These are phyloP conservation scores for Nematolebias whitei DNA, from an alignment of 2,113 vertebrate species.

Conservation along the genomic window DNA sequence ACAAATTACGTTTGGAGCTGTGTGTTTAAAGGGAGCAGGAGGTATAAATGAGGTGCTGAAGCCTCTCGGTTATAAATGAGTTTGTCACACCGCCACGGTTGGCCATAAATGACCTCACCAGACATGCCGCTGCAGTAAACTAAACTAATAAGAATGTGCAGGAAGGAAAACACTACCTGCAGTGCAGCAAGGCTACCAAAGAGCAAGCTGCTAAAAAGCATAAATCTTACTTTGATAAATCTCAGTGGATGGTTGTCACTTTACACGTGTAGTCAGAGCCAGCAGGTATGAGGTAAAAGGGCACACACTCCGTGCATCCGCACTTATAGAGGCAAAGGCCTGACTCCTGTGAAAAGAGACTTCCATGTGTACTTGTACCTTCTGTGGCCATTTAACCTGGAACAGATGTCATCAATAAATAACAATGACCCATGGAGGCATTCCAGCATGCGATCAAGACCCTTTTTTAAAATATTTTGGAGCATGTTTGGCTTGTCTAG, in stretches of 20 bases:
- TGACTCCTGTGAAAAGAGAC: slow-evolving; percentile 87
- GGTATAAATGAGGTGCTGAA: slow-evolving; percentile 82
- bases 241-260: slow-evolving; percentile 79
- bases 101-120: slow-evolving; percentile 90
- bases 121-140: slow-evolving; percentile 87
- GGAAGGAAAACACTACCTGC: slow-evolving; percentile 83
- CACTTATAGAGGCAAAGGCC: slow-evolving; percentile 78
- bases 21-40: slow-evolving; percentile 36
- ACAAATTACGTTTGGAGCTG: slow-evolving; percentile 79
- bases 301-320: slow-evolving; percentile 79
- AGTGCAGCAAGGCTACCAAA: slow-evolving; percentile 65
- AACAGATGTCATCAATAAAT: slow-evolving; percentile 94
- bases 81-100: slow-evolving; percentile 78
- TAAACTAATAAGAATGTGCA: slow-evolving; percentile 83
- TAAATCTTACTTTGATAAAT: slow-evolving; percentile 87
- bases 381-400: slow-evolving; percentile 84
- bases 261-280: slow-evolving; percentile 72
- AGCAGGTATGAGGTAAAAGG: slow-evolving; percentile 55
- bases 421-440: slow-evolving; percentile 83
- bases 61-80: slow-evolving; percentile 86
- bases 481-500: slow-evolving; percentile 45
- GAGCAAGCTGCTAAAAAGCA: slow-evolving; percentile 61
- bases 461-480: slow-evolving; percentile 45
- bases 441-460: slow-evolving; percentile 75
- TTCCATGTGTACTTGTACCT: slow-evolving; percentile 85